Percentiles rank a stretch among this genome's conserved stretches.
phyloP scores from a whole-genome alignment of 2,797 vertebrate species.

The Darevskia mixta region DNA sequence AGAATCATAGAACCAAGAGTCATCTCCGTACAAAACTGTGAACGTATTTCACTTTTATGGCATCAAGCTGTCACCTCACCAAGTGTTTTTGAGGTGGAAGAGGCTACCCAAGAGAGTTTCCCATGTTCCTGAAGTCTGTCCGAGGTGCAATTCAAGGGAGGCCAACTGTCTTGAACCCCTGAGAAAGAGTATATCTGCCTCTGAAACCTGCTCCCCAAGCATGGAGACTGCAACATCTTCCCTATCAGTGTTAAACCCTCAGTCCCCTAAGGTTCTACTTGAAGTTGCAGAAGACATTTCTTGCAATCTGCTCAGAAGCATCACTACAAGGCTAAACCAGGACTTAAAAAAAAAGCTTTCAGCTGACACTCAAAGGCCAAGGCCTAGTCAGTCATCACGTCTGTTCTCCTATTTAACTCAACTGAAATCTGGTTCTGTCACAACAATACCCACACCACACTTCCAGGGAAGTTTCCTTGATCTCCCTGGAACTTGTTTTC shows the following conservation, averaged over 20 bases:
- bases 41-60: background rate
- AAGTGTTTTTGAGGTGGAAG: background rate
- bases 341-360: background rate
- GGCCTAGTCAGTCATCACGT: background rate
- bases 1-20: too few species aligned
- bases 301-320: background rate
- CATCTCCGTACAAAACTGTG: background rate
- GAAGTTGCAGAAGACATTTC: background rate
- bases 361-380: background rate
- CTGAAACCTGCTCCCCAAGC: background rate
- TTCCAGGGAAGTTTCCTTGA: too few species aligned
- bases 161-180: too few species aligned
- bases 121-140: background rate
- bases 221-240: background rate
- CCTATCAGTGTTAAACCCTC: background rate
- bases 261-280: background rate
- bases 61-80: background rate
- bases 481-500: background rate
- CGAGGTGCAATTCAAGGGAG: background rate
- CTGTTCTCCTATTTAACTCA: background rate
- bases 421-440: background rate
- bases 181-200: background rate
- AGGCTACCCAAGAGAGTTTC: background rate
- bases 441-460: background rate
- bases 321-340: background rate